A percentile compares a stretch with the other conserved stretches of the same genome.
Evolutionary conservation across 2,113 vertebrate genomes (phyloP).

Genomic region (Capra hircus): DNA sequence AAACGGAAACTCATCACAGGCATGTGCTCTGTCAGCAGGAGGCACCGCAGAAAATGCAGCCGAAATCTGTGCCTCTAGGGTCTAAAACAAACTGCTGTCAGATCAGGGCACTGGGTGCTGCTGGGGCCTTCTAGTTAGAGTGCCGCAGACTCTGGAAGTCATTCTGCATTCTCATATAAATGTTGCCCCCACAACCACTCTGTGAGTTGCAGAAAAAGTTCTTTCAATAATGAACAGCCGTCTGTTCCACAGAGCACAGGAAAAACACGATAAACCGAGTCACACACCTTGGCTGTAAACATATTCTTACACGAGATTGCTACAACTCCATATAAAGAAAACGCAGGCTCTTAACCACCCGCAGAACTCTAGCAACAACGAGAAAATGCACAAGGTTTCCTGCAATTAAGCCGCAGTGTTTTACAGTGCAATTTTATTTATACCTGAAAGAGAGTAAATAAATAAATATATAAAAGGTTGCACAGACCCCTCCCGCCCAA

Average conservation of each 20-base stretch:
- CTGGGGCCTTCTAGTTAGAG: constrained; percentile 71
- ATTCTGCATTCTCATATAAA: constrained; percentile 76
- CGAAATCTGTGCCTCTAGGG: constrained; percentile 52
- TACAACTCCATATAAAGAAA: constrained; percentile 68
- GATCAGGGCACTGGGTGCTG: constrained; percentile 58
- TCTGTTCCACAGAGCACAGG: constrained; percentile 70
- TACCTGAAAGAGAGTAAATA: constrained; percentile 75
- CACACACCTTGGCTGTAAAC: constrained; percentile 68
- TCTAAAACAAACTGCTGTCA: constrained; percentile 61
- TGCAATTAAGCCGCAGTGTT: constrained; percentile 78
- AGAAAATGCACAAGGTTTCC: constrained; percentile 70
- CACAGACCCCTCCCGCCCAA: constrained; percentile 74
- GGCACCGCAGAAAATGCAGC: not conserved
- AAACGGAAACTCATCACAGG: constrained; percentile 18
- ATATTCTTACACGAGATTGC: constrained; percentile 69
- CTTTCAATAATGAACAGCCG: constrained; percentile 72
- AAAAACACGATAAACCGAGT: constrained; percentile 77
- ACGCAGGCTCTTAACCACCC: constrained; percentile 69
- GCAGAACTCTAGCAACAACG: not conserved
- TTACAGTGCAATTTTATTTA: constrained; percentile 75
- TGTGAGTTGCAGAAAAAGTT: constrained; percentile 66
- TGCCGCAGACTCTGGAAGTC: constrained; percentile 68
- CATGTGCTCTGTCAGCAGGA: constrained; percentile 34
- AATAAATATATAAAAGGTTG: constrained; percentile 75
- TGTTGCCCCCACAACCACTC: not conserved